phyloP scores from a whole-genome alignment of 2,797 vertebrate species.

The Lagorchestes hirsutus region DNA sequence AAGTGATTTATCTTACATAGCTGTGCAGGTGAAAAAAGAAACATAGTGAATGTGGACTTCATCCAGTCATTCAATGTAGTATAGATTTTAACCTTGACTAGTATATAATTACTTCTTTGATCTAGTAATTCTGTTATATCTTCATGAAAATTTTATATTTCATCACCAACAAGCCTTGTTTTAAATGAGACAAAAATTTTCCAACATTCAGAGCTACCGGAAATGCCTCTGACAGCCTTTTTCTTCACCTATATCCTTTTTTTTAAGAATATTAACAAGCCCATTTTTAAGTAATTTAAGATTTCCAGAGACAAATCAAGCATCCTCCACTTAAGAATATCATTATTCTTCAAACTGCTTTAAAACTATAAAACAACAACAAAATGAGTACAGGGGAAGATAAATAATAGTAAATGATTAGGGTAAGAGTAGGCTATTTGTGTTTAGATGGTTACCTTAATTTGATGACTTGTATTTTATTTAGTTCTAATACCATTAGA shows the following conservation, averaged over 20 bases:
- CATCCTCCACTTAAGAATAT: conserved; percentile 19
- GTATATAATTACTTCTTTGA: conserved; percentile 7
- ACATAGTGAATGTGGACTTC: not conserved
- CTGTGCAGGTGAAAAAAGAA: conserved; percentile 41
- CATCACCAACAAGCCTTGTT: conserved; percentile 30
- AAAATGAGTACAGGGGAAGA: not conserved
- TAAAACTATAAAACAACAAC: conserved; percentile 18
- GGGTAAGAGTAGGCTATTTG: not conserved
- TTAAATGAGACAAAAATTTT: conserved; percentile 32
- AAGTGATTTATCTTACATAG: not conserved
- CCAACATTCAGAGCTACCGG: conserved; percentile 4
- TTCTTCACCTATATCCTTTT: not conserved
- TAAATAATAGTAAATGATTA: conserved; percentile 1
- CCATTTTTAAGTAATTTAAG: not conserved
- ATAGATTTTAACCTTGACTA: not conserved
- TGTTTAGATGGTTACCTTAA: conserved; percentile 26
- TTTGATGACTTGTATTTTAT: conserved; percentile 26
- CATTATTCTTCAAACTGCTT: conserved; percentile 31
- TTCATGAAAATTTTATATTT: conserved; percentile 33
- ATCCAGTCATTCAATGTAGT: not conserved
- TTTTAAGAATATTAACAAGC: not conserved
- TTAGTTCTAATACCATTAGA: not conserved
- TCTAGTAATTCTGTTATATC: conserved; percentile 31
- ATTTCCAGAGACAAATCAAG: conserved; percentile 47
- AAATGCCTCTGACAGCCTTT: not conserved